A percentile compares a stretch with the other conserved stretches of the same genome.
phyloP scores from a whole-genome alignment of 2,113 vertebrate genomes.

The Zapornia atra region DNA sequence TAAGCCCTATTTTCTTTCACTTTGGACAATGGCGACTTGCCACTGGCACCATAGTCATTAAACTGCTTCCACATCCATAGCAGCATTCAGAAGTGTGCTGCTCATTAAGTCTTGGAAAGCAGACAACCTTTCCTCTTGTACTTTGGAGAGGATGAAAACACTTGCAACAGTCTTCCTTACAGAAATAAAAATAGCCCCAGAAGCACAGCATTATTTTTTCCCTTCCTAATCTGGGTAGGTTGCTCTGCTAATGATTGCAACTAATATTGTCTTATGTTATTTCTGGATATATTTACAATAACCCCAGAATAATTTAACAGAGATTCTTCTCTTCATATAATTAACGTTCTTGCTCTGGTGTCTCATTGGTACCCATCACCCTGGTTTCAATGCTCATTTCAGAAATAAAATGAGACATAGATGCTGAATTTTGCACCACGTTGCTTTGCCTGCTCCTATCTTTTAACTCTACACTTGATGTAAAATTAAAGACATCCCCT shows the following conservation, averaged over 20 bases:
- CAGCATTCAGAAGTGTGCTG: neutral
- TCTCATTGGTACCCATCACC: neutral
- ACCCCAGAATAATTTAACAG: neutral
- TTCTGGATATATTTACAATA: neutral
- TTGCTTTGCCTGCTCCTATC: neutral
- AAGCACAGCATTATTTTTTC: neutral
- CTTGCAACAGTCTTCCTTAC: neutral
- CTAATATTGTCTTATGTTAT: neutral
- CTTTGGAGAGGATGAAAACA: neutral
- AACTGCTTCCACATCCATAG: neutral
- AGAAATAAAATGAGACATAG: neutral
- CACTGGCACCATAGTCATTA: neutral
- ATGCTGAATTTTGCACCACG: neutral
- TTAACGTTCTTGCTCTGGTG: neutral
- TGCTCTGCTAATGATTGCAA: neutral
- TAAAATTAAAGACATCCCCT: neutral
- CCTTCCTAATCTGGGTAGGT: neutral
- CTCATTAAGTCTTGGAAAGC: conserved; percentile 31
- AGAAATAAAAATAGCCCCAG: neutral
- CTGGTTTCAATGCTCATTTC: neutral
- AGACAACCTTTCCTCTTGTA: neutral
- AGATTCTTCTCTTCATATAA: neutral
- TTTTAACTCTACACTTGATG: neutral
- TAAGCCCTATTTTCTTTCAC: neutral
- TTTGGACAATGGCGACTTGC: neutral